These are phyloP conservation scores for Hirtodrosophila cameraria DNA, from an alignment of 2,888 invertebrate genomes.

Conservation along the genomic window DNA sequence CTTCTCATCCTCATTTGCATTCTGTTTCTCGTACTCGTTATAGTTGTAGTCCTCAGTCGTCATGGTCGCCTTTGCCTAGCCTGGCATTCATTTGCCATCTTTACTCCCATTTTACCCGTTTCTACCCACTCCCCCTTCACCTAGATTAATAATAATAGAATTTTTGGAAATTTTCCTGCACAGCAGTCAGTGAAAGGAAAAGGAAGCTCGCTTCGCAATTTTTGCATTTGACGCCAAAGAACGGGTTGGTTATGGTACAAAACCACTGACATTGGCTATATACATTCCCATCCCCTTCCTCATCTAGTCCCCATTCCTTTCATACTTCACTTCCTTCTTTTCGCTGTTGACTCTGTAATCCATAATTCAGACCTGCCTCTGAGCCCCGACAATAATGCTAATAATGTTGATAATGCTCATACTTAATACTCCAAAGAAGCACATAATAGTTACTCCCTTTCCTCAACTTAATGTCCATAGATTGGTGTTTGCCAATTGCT, in stretches of 20 bases:
- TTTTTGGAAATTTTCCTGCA: conserved; percentile 72
- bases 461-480: not conserved
- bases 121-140: conserved; percentile 18
- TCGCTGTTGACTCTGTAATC: conserved; percentile 29
- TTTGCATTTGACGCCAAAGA: conserved; percentile 70
- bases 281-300: not conserved
- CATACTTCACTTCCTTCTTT: not conserved
- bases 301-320: not conserved
- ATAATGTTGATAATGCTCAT: conserved; percentile 59
- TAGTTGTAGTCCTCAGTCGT: conserved; percentile 46
- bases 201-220: conserved; percentile 70
- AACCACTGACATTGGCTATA: conserved; percentile 31
- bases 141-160: conserved; percentile 77
- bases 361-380: conserved; percentile 41
- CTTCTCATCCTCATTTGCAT: conserved; percentile 16
- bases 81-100: conserved; percentile 47
- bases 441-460: conserved; percentile 29
- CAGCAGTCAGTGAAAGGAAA: conserved; percentile 61
- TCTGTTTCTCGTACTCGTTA: not conserved
- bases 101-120: not conserved
- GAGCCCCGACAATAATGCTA: conserved; percentile 67
- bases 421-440: conserved; percentile 39
- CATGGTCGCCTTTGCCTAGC: conserved; percentile 56
- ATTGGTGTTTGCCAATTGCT: conserved; percentile 3
- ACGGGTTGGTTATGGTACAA: conserved; percentile 53